phyloP scores from a whole-genome alignment of 53 echinoderm and acorn worm species.

The Paracentrotus lividus region DNA sequence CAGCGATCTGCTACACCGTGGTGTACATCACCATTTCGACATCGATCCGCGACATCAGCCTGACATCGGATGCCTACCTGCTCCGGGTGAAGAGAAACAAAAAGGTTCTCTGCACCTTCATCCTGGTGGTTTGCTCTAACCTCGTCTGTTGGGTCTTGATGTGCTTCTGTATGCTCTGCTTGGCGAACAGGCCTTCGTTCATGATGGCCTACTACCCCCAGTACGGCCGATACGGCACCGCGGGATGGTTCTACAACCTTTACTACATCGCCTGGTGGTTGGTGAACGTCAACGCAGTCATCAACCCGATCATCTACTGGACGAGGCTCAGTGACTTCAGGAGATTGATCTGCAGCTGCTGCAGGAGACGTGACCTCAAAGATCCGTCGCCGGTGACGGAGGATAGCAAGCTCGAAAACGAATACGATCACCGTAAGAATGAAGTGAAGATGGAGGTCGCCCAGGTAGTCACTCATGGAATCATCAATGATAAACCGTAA shows the following conservation, averaged over 20 bases:
- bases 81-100: constrained; percentile 36
- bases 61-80: background rate
- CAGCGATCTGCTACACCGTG: constrained; percentile 1
- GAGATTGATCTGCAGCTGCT: background rate
- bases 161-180: constrained; percentile 39
- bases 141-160: constrained; percentile 39
- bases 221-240: background rate
- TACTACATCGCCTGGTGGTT: constrained; percentile 23
- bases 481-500: background rate
- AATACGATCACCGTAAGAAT: background rate
- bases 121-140: constrained; percentile 30
- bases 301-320: constrained; percentile 47
- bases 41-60: background rate
- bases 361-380: background rate
- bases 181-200: background rate
- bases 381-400: background rate
- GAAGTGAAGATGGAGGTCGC: background rate
- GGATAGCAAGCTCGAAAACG: background rate
- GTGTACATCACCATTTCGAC: constrained; percentile 16
- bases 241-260: background rate
- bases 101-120: constrained; percentile 34
- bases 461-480: too few relatives aligned
- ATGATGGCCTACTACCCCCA: background rate
- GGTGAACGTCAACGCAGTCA: constrained; percentile 32
- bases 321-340: constrained; percentile 35